Conservation (phyloP, 2,113 vertebrate species). For the Silurus meridionalis region DNA sequence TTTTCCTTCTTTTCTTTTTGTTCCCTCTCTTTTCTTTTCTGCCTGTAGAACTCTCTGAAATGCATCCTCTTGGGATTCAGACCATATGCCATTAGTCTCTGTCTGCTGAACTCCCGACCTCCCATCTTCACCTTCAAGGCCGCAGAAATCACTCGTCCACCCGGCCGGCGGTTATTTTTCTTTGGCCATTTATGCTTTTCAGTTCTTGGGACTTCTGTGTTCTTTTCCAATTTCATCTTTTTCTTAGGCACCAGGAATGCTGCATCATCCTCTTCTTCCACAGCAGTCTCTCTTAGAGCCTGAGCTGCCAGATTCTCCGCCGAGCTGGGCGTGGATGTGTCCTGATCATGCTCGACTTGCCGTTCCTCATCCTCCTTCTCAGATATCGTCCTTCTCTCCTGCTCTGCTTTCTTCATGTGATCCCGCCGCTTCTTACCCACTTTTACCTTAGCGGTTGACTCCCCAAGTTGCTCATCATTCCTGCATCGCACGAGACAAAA, state of each 20-base stretch:
- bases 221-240: constrained; percentile 56
- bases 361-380: constrained; percentile 35
- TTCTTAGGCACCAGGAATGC: constrained; percentile 67
- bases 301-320: constrained; percentile 3
- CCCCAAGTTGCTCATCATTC: constrained; percentile 19
- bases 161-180: constrained; percentile 59
- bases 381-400: constrained; percentile 63
- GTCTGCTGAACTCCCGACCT: constrained; percentile 77
- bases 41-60: constrained; percentile 77
- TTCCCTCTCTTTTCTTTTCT: constrained; percentile 63
- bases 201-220: constrained; percentile 5
- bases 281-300: constrained; percentile 34
- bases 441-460: constrained; percentile 29
- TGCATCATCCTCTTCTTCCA: constrained; percentile 46
- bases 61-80: constrained; percentile 84
- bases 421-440: constrained; percentile 56
- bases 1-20: constrained; percentile 61
- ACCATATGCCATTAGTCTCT: constrained; percentile 84
- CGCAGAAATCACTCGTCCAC: constrained; percentile 59
- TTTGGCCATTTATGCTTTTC: constrained; percentile 57
- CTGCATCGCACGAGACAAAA: background rate
- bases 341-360: accelerated
- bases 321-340: background rate
- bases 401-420: constrained; percentile 57
- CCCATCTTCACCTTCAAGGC: constrained; percentile 70